Evolutionary conservation across 1,140 invertebrate species (phyloP), one percentile per base, ranked within the genome.

Genomic region (Battus philenor): DNA sequence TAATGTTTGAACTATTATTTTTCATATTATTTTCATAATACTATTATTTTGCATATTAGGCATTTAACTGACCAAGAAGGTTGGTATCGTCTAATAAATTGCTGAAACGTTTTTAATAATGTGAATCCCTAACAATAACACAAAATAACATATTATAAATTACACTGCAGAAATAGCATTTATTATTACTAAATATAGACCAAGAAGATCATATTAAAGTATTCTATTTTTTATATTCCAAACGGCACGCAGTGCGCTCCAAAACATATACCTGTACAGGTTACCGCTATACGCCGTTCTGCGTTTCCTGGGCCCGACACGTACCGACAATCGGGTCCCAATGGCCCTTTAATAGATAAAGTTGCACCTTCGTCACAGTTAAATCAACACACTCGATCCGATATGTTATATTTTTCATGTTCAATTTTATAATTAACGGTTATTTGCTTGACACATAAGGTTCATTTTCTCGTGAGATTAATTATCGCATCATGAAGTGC

Each of bases 281-380:
- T 51, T 54, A 59, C 29, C 15, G 41, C 55, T 51, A 46, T 30
- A 31, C 44, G 36, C 36, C 47, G 38, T 34, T 36, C 44, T 36
- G 46, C 56, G 38, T 50, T 63, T 50, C 50, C 56, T 49, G 39
- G 52, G 44, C 24, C 43, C 24, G 54, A 48, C 52, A 58, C 30
- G 20, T 39, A 11, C 24, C 18, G 24, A 43, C 45, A 45, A 34
- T 50, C 59, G 68, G 57, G 64, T 51, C 45, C 49, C 44, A 53
- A 38, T 57, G 47, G 57, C 54, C 60, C 61, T 64, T 68, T 44
- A 45, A 59, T 39, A 50, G 49, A n/a, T n/a, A 66, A 47, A 30
- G 10, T 48, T 41, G 52, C 47, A 47, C 27, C 24, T 41, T 24
- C 22, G 38, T 41, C 16, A 41, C n/a, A 39, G 20, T 22, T 2